phyloP scores from a whole-genome alignment of 2,113 vertebrate genomes.

The Dipodomys stephensi region DNA sequence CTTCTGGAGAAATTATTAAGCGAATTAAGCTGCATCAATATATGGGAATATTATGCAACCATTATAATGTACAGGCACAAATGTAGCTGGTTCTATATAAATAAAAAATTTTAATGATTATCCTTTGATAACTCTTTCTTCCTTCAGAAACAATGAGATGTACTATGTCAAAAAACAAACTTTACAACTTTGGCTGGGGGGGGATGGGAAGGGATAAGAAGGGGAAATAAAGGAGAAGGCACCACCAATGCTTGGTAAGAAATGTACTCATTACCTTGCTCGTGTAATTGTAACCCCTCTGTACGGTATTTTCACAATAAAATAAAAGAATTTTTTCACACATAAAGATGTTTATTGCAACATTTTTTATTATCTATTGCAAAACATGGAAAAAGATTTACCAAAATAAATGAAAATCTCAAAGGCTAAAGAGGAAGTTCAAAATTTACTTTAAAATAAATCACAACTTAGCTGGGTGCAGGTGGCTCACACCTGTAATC shows the following conservation, averaged over 20 bases:
- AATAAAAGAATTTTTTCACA: not conserved
- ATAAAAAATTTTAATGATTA: slow-evolving; percentile 17
- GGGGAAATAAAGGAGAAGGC: no score
- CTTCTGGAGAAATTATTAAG: slow-evolving; percentile 26
- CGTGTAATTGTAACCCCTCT: no score
- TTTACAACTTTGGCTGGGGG: no score
- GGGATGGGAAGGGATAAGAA: no score
- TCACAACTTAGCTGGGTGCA: no score
- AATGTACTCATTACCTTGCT: no score
- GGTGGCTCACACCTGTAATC: no score
- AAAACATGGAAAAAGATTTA: slow-evolving; percentile 12
- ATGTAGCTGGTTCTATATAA: not conserved
- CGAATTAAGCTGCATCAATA: slow-evolving; percentile 20
- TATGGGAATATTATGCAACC: not conserved
- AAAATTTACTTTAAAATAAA: not conserved
- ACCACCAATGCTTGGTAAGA: no score
- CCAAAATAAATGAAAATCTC: slow-evolving; percentile 39
- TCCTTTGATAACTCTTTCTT: not conserved
- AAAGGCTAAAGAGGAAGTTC: not conserved
- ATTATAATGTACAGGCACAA: slow-evolving; percentile 29
- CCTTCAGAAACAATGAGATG: no score
- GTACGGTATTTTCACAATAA: not conserved
- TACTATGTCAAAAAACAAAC: no score
- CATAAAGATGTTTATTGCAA: not conserved
- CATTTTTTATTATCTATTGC: not conserved